Evolutionary conservation across 2,797 vertebrate species (phyloP), one percentile per base, ranked within the genome.

Genomic region (Brachyalestes nurse): DNA sequence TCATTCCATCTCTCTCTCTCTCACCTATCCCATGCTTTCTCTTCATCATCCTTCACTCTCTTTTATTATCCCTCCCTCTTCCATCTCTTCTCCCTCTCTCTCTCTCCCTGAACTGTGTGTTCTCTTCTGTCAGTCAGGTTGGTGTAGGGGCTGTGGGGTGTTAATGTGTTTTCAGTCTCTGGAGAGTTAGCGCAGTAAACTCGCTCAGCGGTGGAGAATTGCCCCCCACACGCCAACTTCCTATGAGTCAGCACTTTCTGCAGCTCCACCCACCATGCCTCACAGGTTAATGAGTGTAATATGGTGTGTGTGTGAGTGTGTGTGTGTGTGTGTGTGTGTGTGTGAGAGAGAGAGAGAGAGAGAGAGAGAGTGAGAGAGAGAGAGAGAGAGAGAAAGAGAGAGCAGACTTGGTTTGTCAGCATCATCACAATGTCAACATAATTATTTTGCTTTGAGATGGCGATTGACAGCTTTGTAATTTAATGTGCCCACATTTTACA

Each of bases 211-310:
- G 67, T 51, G 77, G 67, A 53, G 57, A 79, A 72, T 47, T 23
- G 19, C 70, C 57, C 57, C 66, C 45, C 67, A 42, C 23, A 34
- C 57, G 6, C 21, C 6, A 71, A 55, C 70, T 55, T 53, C 49
- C 49, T 53, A 49, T 71, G 77, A 78, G 77, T 78, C 77, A 78
- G 77, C 77, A 60, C 69, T 72, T 71, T 45, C 42, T 53, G 8
- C 19, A 28, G 77, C 40, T 16, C 65, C 13, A 25, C 55, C 69
- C 55, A 47, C 17, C 53, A 45, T 28, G 64, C 34, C 67, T 70
- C 21, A 61, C n/a, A 60, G 76, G 66, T 78, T 70, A 49, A 61
- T 79, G 70, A 34, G 45, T 28, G 21, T n/a, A 71, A 17, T 51
- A 6, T 49, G 38, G 40, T 65, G 38, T 38, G 74, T 64, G 73